phyloP scores from a whole-genome alignment of 2,113 vertebrate species.

The Megaceryle maxima region DNA sequence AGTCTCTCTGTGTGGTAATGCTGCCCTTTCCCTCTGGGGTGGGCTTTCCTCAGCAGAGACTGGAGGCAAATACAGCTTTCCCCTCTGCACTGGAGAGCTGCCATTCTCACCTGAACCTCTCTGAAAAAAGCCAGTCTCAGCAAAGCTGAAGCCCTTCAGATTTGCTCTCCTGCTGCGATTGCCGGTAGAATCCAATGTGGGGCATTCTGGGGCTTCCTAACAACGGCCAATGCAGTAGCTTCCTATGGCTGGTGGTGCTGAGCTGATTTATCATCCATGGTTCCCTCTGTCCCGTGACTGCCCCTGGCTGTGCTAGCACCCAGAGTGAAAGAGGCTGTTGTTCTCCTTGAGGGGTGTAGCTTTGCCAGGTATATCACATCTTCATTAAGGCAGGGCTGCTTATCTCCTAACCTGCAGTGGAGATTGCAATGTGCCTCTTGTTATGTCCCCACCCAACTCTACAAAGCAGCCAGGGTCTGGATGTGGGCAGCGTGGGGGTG shows the following conservation, averaged over 20 bases:
- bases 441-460: background rate
- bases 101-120: background rate
- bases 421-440: background rate
- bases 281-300: background rate
- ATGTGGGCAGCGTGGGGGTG: background rate
- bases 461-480: background rate
- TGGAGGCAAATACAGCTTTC: background rate
- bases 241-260: background rate
- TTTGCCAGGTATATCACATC: slow-evolving; percentile 15
- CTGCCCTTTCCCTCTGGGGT: background rate
- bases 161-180: background rate
- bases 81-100: background rate
- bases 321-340: background rate
- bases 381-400: slow-evolving; percentile 10
- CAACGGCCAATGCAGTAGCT: background rate
- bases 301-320: background rate
- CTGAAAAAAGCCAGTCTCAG: background rate
- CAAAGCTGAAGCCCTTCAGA: background rate
- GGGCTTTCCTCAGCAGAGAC: background rate
- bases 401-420: background rate
- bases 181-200: background rate
- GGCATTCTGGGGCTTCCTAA: background rate
- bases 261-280: background rate
- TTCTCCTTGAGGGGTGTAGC: background rate
- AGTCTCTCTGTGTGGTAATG: background rate